phyloP scores from a whole-genome alignment of 2,888 invertebrate genomes.

The Napeogenes sylphis region DNA sequence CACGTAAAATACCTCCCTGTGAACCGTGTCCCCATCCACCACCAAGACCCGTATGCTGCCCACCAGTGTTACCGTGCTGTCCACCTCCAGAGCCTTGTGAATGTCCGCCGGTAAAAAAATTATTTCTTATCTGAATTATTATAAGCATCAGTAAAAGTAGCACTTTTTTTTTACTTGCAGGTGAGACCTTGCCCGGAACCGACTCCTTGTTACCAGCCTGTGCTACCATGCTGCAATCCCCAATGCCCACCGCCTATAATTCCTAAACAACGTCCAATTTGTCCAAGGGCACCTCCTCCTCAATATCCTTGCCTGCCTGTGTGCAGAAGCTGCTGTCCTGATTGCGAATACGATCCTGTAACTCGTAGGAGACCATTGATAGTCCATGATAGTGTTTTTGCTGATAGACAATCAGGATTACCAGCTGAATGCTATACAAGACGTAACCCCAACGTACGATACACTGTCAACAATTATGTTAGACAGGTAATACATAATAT shows the following conservation, averaged over 20 bases:
- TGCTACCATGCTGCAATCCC: slow-evolving; percentile 67
- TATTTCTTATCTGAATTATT: slow-evolving; percentile 4
- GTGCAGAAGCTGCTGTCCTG: slow-evolving; percentile 63
- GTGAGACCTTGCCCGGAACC: slow-evolving; percentile 63
- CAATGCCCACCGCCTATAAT: slow-evolving; percentile 75
- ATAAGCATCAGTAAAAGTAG: too few relatives aligned
- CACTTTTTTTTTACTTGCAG: slow-evolving; percentile 36
- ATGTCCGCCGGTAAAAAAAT: slow-evolving; percentile 58
- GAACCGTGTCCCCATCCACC: slow-evolving; percentile 54
- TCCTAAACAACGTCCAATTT: slow-evolving; percentile 69
- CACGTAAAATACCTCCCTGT: slow-evolving; percentile 52
- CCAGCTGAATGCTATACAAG: slow-evolving; percentile 51
- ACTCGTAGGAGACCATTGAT: slow-evolving; percentile 77
- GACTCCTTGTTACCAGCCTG: slow-evolving; percentile 63
- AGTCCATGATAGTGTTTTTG: slow-evolving; percentile 74
- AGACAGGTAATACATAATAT: slow-evolving; percentile 45
- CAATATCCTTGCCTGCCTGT: slow-evolving; percentile 72
- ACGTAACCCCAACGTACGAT: slow-evolving; percentile 54
- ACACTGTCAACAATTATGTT: slow-evolving; percentile 54
- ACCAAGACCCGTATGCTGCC: slow-evolving; percentile 58
- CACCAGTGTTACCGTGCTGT: slow-evolving; percentile 66
- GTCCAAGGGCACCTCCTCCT: slow-evolving; percentile 63
- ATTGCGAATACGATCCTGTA: slow-evolving; percentile 72
- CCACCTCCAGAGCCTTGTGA: slow-evolving; percentile 66
- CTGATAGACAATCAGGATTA: slow-evolving; percentile 50